A percentile compares a stretch with the other conserved stretches of the same genome.
These are phyloP conservation scores for Chloropsis hardwickii DNA, from an alignment of 2,113 vertebrate species.

Conservation along the genomic window DNA sequence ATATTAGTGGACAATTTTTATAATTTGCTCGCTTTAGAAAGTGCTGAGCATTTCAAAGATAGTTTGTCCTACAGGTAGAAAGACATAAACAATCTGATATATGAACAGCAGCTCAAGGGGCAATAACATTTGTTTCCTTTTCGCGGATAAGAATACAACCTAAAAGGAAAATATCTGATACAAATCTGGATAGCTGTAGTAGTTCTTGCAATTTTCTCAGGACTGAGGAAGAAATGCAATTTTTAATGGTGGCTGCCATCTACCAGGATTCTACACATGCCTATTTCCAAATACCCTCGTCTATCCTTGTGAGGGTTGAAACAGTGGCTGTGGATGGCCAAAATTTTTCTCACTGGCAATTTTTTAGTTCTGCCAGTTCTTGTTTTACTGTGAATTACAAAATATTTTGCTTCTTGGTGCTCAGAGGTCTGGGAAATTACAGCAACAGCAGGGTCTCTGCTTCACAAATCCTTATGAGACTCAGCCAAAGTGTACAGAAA, in stretches of 20 bases:
- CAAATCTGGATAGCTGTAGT: background rate
- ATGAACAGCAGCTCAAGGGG: background rate
- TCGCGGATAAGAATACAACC: background rate
- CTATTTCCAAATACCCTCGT: background rate
- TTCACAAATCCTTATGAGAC: background rate
- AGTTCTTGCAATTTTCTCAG: background rate
- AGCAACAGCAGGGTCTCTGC: background rate
- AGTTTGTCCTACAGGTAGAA: background rate
- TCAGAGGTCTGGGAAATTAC: background rate
- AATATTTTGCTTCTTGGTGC: background rate
- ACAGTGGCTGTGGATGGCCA: background rate
- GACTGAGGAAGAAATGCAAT: background rate
- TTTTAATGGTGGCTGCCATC: background rate
- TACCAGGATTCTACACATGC: fast-evolving
- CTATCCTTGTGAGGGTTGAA: background rate
- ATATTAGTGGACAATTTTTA: background rate
- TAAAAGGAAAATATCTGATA: background rate
- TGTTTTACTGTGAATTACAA: background rate
- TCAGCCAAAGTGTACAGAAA: background rate
- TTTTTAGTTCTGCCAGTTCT: background rate
- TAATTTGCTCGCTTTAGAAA: background rate
- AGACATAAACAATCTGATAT: background rate
- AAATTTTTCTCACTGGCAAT: background rate
- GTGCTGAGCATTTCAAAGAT: background rate
- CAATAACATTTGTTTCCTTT: background rate